phyloP scores from a whole-genome alignment of 2,113 vertebrate species.

The Anser cygnoides region DNA sequence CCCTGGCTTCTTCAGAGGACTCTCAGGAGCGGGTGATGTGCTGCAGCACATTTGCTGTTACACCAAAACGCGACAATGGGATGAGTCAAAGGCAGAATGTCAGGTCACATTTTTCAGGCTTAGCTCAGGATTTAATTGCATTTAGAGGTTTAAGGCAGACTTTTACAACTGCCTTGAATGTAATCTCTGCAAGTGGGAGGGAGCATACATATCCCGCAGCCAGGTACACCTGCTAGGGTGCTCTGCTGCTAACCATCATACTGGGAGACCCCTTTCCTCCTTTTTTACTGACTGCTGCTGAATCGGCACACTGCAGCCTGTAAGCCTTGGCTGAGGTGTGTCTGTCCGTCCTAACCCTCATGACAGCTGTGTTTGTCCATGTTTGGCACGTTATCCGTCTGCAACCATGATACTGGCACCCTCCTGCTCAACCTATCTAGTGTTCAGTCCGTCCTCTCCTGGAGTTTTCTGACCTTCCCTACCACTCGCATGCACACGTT shows the following conservation, averaged over 20 bases:
- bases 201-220: neutral
- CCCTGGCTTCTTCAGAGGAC: neutral
- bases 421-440: neutral
- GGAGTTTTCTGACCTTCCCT: neutral
- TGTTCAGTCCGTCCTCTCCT: neutral
- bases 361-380: fast-evolving
- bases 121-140: slow-evolving; percentile 61
- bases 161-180: neutral
- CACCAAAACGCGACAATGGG: neutral
- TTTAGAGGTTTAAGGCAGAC: slow-evolving; percentile 46
- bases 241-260: neutral
- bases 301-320: neutral
- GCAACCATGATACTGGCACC: neutral
- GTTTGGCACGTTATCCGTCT: neutral
- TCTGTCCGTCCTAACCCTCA: neutral
- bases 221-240: neutral
- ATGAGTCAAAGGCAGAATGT: slow-evolving; percentile 27
- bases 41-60: fast-evolving
- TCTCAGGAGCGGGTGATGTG: neutral
- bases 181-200: neutral
- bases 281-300: too few relatives aligned
- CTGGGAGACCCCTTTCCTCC: neutral
- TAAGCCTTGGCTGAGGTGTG: neutral
- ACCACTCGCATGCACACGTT: neutral
- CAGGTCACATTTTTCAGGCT: slow-evolving; percentile 42